A percentile compares a stretch with the other conserved stretches of the same genome.
These are phyloP conservation scores for Pantherophis guttatus DNA, from an alignment of 2,113 vertebrate species.

Conservation along the genomic window DNA sequence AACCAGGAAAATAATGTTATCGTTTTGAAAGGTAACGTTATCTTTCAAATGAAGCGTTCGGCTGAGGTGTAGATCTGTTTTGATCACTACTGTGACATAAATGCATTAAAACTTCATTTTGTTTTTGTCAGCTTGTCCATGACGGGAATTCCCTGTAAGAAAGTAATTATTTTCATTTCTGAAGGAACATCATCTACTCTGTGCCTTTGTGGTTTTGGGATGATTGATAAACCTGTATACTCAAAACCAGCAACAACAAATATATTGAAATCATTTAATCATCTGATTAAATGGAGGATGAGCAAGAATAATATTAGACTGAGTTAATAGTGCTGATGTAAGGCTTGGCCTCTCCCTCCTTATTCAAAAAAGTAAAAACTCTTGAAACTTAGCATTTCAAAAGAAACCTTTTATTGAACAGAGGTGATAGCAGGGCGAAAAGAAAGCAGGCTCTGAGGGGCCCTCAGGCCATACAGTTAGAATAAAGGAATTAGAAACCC, in stretches of 20 bases:
- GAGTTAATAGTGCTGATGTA: not conserved
- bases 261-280: not conserved
- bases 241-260: not conserved
- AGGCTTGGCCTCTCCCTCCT: no score
- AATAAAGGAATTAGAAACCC: no score
- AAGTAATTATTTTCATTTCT: not conserved
- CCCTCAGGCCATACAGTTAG: no score
- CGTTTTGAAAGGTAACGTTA: not conserved
- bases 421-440: no score
- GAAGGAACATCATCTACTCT: not conserved
- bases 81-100: not conserved
- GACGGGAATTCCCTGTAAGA: not conserved
- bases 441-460: no score
- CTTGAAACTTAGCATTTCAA: no score
- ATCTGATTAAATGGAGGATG: not conserved
- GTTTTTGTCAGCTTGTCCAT: not conserved
- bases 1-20: not conserved
- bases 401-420: no score
- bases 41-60: not conserved
- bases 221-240: constrained; percentile 3
- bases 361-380: no score
- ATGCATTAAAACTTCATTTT: not conserved
- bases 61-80: not conserved
- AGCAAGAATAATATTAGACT: not conserved
- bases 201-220: not conserved